Conservation (phyloP, 2,888 invertebrate genomes). For the Cerceris ruficornis region DNA sequence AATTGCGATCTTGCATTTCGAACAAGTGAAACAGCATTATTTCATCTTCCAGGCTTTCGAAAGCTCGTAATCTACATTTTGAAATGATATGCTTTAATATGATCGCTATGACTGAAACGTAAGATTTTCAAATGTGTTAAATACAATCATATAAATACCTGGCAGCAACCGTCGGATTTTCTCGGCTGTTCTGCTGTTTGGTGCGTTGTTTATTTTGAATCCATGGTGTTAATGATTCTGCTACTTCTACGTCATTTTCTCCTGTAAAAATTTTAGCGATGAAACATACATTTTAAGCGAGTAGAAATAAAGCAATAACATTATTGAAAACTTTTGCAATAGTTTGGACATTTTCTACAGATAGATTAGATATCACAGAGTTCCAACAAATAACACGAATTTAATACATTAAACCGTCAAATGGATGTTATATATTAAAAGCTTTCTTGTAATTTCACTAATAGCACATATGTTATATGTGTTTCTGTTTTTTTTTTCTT, state of each 20-base stretch:
- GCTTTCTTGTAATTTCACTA: constrained; percentile 18
- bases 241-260: constrained; percentile 88
- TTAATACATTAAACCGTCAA: constrained; percentile 2
- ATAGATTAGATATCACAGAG: constrained; percentile 2
- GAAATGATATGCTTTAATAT: not conserved
- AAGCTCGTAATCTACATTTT: constrained; percentile 60
- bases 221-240: constrained; percentile 82
- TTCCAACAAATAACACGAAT: constrained; percentile 10
- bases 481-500: constrained; percentile 35
- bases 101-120: not conserved
- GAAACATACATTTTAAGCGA: too few species aligned
- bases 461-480: constrained; percentile 23
- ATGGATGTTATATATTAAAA: constrained; percentile 3
- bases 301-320: too few species aligned
- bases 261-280: constrained; percentile 75
- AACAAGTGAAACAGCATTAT: constrained; percentile 85
- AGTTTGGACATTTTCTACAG: not conserved
- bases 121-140: not conserved
- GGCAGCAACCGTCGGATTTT: constrained; percentile 41
- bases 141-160: constrained; percentile 28
- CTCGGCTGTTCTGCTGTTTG: constrained; percentile 57
- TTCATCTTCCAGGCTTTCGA: constrained; percentile 82
- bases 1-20: constrained; percentile 81
- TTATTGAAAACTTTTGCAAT: too few species aligned
- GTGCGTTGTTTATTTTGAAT: constrained; percentile 71